phyloP scores from a whole-genome alignment of 2,797 vertebrate species.

The Trachops cirrhosus region DNA sequence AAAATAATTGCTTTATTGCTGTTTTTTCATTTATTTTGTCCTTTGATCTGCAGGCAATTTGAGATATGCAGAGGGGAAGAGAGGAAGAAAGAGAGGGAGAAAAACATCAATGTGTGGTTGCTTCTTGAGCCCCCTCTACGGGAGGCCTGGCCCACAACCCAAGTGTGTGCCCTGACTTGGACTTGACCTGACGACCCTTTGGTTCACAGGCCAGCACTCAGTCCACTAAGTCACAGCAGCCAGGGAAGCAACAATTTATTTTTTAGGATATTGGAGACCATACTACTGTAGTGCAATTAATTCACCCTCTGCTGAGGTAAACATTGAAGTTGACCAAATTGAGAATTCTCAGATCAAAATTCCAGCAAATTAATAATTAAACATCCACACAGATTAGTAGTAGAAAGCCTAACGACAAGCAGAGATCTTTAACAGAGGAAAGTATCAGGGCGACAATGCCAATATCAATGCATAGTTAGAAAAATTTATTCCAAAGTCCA shows the following conservation, averaged over 20 bases:
- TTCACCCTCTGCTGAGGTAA: slow-evolving; percentile 22
- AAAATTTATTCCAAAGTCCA: background rate
- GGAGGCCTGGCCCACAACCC: too few relatives aligned
- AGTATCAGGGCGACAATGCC: background rate
- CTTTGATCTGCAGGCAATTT: background rate
- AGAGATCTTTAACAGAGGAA: background rate
- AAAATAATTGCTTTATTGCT: background rate
- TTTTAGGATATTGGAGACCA: slow-evolving; percentile 52
- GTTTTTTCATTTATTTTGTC: background rate
- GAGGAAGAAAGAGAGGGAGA: too few relatives aligned
- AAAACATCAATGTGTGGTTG: too few relatives aligned
- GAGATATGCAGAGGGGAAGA: background rate
- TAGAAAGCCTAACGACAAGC: background rate
- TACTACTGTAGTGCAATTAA: slow-evolving; percentile 54
- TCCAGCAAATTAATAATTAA: slow-evolving; percentile 55
- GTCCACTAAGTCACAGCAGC: too few relatives aligned
- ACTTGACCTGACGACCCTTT: too few relatives aligned
- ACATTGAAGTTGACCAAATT: slow-evolving; percentile 50
- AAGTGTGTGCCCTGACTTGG: too few relatives aligned
- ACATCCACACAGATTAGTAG: background rate
- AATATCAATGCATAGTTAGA: background rate
- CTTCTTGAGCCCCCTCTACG: too few relatives aligned
- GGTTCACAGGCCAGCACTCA: too few relatives aligned
- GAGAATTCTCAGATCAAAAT: slow-evolving; percentile 35
- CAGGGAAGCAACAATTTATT: background rate